Percentiles rank a stretch among this genome's conserved stretches.
These are phyloP conservation scores for Doris montereyensis DNA, from an alignment of 2,888 invertebrate species.

Conservation along the genomic window DNA sequence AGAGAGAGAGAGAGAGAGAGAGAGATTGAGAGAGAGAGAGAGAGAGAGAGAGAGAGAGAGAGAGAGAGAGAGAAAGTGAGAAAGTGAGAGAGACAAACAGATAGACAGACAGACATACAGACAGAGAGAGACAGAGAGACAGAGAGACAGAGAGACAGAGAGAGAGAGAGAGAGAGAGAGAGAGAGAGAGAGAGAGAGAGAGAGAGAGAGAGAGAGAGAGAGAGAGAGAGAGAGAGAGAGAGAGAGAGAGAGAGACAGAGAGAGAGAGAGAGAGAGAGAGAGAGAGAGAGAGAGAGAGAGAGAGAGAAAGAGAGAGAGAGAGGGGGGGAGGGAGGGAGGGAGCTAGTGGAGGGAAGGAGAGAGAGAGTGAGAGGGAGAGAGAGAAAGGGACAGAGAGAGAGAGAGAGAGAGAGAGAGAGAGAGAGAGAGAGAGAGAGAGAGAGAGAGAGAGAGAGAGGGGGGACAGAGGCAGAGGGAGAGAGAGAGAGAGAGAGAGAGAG, in stretches of 20 bases:
- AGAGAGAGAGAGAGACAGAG: conserved; percentile 16
- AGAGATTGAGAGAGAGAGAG: too few relatives aligned
- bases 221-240: conserved; percentile 17
- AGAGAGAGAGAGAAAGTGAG: too few relatives aligned
- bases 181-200: not conserved
- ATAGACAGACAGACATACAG: not conserved
- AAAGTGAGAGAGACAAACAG: not conserved
- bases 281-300: conserved; percentile 20
- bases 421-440: not conserved
- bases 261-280: conserved; percentile 20
- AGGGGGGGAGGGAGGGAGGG: not conserved
- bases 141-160: not conserved
- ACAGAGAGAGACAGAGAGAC: not conserved
- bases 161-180: not conserved
- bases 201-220: not conserved
- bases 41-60: too few relatives aligned
- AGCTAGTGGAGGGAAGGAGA: not conserved
- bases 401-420: not conserved
- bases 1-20: too few relatives aligned
- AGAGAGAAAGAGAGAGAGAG: not conserved
- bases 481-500: not conserved
- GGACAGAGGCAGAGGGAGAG: not conserved
- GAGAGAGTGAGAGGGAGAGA: not conserved
- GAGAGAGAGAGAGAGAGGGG: not conserved
- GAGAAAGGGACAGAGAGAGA: not conserved